Base-by-base conservation (phyloP, 2,113 vertebrate genomes). In the Leptosomus discolor region DNA sequence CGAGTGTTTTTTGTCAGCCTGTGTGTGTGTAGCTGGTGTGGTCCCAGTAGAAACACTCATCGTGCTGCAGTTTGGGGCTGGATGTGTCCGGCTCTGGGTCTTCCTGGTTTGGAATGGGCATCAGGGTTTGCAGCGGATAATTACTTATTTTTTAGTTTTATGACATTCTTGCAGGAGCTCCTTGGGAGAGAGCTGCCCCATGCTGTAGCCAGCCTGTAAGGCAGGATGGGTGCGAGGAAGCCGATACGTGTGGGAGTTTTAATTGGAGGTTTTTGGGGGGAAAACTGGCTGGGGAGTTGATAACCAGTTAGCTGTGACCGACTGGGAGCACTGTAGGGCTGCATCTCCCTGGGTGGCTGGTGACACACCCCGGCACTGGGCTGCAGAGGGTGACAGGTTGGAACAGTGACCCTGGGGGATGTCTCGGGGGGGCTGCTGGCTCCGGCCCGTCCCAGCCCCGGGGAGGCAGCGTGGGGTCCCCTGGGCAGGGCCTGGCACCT, bases 291-390 rank as follows among this genome's bases (percentile, higher is more conserved):
- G 36, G 48, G 69, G 53, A 45, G 46, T 17, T 61, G 58, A 11
- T 60, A 29, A 34, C n/a, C 76, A 24, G 57, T 27, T 15, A 29
- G 48, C 50, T 77, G 75, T 14, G 77, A 26, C 19, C 0, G 0
- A 14, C 16, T 30, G 39, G 69, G 64, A 48, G 46, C 53, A 20
- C 36, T 57, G 67, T 2, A 12, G 58, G 71, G 53, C 46, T 45
- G 23, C 1, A 0, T 69, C 27, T 65, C 9, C 9, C 15, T 6
- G 18, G 41, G 61, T 1, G 2, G 10, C 29, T 39, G 32, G n/a
- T 61, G 67, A 37, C 51, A 71, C 9, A n/a, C 3, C 12, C 37
- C 1, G 4, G 54, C 30, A 8, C 63, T 8, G n/a, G 36, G 11
- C 20, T 32, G 24, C 32, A 7, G 1, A 1, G 22, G 36, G 37